Conservation (phyloP, 2,888 invertebrate species). For the Nebria brevicollis region DNA sequence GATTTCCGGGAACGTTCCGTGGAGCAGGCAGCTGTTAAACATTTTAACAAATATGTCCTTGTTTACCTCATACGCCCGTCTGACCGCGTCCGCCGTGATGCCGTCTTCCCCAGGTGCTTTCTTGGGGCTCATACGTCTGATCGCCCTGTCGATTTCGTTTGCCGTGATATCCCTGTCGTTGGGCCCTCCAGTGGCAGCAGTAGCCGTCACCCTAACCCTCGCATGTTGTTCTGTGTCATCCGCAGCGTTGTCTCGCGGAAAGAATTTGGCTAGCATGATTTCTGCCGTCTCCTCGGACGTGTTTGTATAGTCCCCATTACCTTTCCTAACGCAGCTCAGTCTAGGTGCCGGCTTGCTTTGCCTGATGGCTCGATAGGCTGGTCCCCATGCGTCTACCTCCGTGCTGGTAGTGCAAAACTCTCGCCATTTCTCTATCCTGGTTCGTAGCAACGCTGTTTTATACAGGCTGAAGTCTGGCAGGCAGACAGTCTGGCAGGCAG, state of each 20-base stretch:
- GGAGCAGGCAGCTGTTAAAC: slow-evolving; percentile 28
- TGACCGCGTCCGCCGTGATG: slow-evolving; percentile 35
- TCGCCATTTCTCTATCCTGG: slow-evolving; percentile 31
- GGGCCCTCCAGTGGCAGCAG: neutral
- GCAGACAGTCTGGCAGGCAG: no score
- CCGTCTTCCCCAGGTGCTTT: slow-evolving; percentile 41
- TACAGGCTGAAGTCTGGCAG: slow-evolving; percentile 8
- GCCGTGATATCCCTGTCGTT: slow-evolving; percentile 5
- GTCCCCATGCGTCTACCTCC: slow-evolving; percentile 44
- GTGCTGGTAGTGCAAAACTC: slow-evolving; percentile 32
- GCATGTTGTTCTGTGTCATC: slow-evolving; percentile 6
- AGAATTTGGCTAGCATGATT: slow-evolving; percentile 25
- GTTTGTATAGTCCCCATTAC: slow-evolving; percentile 17
- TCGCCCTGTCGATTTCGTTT: slow-evolving; percentile 21
- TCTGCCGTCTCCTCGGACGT: slow-evolving; percentile 26
- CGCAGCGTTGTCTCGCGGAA: slow-evolving; percentile 30
- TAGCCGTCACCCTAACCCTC: neutral
- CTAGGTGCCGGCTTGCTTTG: slow-evolving; percentile 5
- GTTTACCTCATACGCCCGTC: slow-evolving; percentile 2
- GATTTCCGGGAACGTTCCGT: slow-evolving; percentile 24
- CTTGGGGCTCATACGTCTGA: slow-evolving; percentile 19
- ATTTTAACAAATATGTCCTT: slow-evolving; percentile 17
- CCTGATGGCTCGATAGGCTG: slow-evolving; percentile 33
- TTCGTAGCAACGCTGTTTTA: slow-evolving; percentile 22
- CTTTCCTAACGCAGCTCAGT: neutral